phyloP scores from a whole-genome alignment of 30 jellyfish, hydroid and myxozoan genomes.

The Turritopsis dohrnii region DNA sequence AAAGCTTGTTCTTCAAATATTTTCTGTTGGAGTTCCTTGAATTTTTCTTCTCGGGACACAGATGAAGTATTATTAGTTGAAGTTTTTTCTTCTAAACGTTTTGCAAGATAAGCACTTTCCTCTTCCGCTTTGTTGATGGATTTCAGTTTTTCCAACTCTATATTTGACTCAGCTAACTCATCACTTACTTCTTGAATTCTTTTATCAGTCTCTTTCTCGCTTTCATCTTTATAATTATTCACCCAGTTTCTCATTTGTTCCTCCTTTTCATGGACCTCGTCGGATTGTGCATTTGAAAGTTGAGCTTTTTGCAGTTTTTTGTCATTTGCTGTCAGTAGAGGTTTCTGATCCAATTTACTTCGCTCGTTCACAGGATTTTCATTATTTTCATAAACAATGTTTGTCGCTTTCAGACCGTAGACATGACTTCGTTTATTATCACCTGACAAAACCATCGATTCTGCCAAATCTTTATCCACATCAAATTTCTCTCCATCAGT shows the following conservation, averaged over 20 bases:
- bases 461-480: constrained; percentile 31
- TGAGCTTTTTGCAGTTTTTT: constrained; percentile 11
- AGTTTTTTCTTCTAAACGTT: constrained; percentile 19
- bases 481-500: not conserved
- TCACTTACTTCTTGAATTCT: constrained; percentile 21
- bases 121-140: constrained; percentile 10
- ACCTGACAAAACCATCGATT: constrained; percentile 26
- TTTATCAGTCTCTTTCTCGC: not conserved
- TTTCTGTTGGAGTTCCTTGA: constrained; percentile 20
- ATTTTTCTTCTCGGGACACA: not conserved
- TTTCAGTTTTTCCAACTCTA: constrained; percentile 7
- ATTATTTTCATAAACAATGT: not conserved
- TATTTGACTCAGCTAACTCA: constrained; percentile 11
- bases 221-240: not conserved
- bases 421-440: constrained; percentile 2
- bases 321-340: not conserved
- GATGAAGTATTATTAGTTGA: not conserved
- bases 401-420: not conserved
- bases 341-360: constrained; percentile 16
- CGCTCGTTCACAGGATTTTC: constrained; percentile 20
- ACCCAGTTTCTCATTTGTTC: constrained; percentile 30
- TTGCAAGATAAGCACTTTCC: constrained; percentile 30
- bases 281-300: constrained; percentile 12
- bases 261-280: not conserved
- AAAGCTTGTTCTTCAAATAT: constrained; percentile 23